Percentiles rank a stretch among this genome's conserved stretches.
Evolutionary conservation across 2,113 vertebrate species (phyloP).

Genomic region (Aegotheles bennettii): DNA sequence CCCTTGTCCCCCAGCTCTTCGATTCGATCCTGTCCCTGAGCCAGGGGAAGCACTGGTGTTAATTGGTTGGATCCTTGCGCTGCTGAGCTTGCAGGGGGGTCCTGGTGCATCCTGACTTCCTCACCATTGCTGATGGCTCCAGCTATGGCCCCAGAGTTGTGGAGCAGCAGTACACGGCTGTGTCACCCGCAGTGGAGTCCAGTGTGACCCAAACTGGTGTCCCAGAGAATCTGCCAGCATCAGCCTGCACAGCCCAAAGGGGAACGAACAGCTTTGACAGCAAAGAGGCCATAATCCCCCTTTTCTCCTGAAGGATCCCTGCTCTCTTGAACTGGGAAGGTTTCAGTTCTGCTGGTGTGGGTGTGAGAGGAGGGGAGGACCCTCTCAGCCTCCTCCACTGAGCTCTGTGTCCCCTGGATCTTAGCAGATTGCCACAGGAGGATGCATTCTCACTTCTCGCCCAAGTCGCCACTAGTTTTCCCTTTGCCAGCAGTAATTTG

Average conservation of each 20-base stretch:
- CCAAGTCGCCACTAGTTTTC: slow-evolving; percentile 23
- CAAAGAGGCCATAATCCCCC: not conserved
- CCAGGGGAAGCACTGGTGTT: not conserved
- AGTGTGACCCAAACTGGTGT: accelerated
- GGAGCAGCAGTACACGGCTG: accelerated
- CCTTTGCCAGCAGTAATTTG: not conserved
- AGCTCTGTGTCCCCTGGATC: not conserved
- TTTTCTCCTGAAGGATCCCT: not conserved
- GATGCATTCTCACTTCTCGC: not conserved
- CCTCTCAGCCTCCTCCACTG: not conserved
- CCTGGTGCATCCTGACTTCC: accelerated
- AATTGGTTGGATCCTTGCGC: not conserved
- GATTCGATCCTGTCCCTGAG: not conserved
- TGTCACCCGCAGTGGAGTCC: not conserved
- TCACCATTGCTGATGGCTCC: not conserved
- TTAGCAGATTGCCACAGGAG: not conserved
- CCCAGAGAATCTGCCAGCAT: not conserved
- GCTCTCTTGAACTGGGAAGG: not conserved
- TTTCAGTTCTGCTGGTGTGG: not conserved
- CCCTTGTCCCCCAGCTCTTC: not conserved
- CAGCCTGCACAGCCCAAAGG: not conserved
- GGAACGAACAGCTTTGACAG: not conserved
- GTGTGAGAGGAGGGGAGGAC: not conserved
- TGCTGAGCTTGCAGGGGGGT: not conserved
- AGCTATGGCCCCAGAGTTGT: accelerated